Evolutionary conservation across 1,140 invertebrate species (phyloP).

Genomic region (Laupala kohalensis): DNA sequence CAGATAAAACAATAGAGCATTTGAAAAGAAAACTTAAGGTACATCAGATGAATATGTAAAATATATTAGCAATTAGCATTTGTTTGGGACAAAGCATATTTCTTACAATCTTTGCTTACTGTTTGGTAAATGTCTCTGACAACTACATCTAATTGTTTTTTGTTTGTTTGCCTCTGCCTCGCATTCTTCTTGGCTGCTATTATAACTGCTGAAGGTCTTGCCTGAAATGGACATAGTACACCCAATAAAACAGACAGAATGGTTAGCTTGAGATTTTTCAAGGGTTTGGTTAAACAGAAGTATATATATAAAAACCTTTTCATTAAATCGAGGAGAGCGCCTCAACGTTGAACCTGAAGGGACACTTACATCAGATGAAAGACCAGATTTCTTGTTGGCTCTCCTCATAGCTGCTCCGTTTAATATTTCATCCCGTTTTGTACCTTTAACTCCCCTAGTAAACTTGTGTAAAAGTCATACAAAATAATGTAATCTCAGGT

Average conservation of each 20-base stretch:
- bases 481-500: neutral
- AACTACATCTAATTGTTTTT: slow-evolving; percentile 26
- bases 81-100: neutral
- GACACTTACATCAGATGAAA: neutral
- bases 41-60: neutral
- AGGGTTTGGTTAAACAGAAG: neutral
- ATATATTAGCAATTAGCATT: neutral
- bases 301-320: neutral
- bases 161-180: slow-evolving; percentile 32
- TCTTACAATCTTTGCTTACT: slow-evolving; percentile 28
- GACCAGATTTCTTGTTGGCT: neutral
- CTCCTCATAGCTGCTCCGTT: neutral
- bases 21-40: neutral
- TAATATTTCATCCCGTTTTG: neutral
- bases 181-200: slow-evolving; percentile 42
- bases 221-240: neutral
- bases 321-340: slow-evolving; percentile 2
- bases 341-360: neutral
- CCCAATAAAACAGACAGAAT: neutral
- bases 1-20: neutral
- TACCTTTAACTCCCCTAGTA: neutral
- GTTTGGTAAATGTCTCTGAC: slow-evolving; percentile 42
- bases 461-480: neutral
- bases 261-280: neutral
- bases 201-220: slow-evolving; percentile 32